phyloP scores from a whole-genome alignment of 2,113 vertebrate species.

The Pitta sordida region DNA sequence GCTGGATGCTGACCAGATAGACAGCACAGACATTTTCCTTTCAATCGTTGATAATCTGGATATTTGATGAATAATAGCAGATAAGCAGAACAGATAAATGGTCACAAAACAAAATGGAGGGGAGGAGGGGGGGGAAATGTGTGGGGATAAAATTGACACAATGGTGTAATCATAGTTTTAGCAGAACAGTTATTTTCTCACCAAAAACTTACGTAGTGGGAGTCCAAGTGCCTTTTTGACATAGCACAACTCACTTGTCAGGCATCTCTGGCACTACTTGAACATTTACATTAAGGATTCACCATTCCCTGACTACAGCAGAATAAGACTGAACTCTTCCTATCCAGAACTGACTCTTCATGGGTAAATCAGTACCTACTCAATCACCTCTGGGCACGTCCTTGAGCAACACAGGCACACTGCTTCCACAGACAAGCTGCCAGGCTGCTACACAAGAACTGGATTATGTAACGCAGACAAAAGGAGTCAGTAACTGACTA shows the following conservation, averaged over 20 bases:
- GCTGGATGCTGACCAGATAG: background rate
- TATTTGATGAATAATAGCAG: background rate
- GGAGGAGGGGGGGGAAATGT: too few species aligned
- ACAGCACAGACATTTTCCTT: background rate
- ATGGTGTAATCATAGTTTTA: background rate
- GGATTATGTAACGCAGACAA: background rate
- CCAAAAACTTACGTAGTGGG: fast-evolving
- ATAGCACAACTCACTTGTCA: background rate
- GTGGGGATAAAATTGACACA: background rate
- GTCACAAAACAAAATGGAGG: background rate
- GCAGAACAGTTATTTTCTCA: background rate
- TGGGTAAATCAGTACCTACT: background rate
- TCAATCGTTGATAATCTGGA: background rate
- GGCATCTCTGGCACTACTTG: background rate
- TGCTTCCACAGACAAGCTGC: background rate
- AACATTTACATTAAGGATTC: background rate
- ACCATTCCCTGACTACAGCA: background rate
- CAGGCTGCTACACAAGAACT: background rate
- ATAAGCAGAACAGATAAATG: background rate
- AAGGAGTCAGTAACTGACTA: background rate
- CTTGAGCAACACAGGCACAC: background rate
- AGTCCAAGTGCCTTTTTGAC: background rate
- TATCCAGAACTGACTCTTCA: background rate
- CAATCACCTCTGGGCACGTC: background rate
- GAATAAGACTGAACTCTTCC: background rate